These are phyloP conservation scores for Drepanosiphum platanoidis DNA, from an alignment of 2,888 invertebrate species.

Conservation along the genomic window DNA sequence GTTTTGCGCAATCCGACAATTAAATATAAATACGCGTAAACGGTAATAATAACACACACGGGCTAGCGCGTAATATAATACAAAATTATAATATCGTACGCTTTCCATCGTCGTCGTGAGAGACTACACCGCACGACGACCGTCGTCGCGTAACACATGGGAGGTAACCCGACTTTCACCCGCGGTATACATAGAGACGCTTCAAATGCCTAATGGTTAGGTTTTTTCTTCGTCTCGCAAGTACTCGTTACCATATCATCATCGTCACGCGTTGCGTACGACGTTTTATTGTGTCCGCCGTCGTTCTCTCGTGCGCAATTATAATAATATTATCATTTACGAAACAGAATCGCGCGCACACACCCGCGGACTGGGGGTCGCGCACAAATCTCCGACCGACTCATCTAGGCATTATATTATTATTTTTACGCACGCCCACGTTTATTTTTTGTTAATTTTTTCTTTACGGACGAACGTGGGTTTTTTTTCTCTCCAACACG, in stretches of 20 bases:
- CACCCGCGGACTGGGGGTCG: too few species aligned
- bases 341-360: neutral
- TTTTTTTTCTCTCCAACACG: neutral
- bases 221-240: neutral
- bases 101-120: too few species aligned
- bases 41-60: neutral
- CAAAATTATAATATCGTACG: too few species aligned
- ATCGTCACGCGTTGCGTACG: too few species aligned
- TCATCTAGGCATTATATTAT: too few species aligned
- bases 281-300: too few species aligned
- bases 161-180: neutral
- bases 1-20: too few species aligned
- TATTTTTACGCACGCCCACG: conserved; percentile 35
- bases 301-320: too few species aligned
- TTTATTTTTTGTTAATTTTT: neutral
- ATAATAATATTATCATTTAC: neutral
- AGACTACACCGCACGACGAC: neutral
- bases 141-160: neutral
- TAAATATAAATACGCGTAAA: neutral
- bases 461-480: conserved; percentile 30
- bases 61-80: neutral
- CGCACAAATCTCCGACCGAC: too few species aligned
- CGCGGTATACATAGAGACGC: neutral
- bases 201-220: neutral
- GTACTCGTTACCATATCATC: too few species aligned